Conservation (phyloP, 2,797 vertebrate genomes). For the Molossus alvarezi region DNA sequence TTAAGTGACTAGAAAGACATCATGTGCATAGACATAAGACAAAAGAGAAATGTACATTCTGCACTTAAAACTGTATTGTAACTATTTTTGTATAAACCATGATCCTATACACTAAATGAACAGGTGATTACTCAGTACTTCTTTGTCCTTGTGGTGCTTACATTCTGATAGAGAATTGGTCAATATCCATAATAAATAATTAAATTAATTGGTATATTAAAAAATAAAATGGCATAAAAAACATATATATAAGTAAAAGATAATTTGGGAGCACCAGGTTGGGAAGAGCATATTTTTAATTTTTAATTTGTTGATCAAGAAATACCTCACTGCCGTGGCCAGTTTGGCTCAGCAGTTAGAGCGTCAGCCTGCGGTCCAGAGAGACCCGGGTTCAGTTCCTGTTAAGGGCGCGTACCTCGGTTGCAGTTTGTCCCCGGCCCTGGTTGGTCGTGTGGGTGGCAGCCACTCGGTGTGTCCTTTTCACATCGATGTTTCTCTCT, state of each 20-base stretch:
- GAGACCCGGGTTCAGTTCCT: no score
- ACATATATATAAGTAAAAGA: neutral
- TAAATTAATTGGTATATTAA: neutral
- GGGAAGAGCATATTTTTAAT: neutral
- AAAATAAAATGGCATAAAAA: neutral
- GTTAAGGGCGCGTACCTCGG: no score
- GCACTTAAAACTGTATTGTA: neutral
- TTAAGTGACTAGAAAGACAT: neutral
- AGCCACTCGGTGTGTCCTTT: no score
- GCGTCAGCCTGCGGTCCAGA: no score
- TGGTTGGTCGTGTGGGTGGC: no score
- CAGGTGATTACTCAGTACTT: neutral
- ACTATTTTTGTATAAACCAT: neutral
- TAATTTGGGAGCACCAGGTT: neutral
- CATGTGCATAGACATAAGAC: neutral
- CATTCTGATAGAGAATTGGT: neutral
- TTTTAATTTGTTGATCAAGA: slow-evolving; percentile 10
- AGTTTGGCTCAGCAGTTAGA: no score
- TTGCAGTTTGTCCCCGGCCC: no score
- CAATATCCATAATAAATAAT: neutral
- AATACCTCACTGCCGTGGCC: neutral
- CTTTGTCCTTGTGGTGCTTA: neutral
- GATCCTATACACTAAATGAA: neutral
- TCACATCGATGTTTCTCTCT: no score
- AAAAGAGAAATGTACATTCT: neutral